Evolutionary conservation across 53 echinoderm and acorn worm species (phyloP).

Genomic region (Luidia sarsii): DNA sequence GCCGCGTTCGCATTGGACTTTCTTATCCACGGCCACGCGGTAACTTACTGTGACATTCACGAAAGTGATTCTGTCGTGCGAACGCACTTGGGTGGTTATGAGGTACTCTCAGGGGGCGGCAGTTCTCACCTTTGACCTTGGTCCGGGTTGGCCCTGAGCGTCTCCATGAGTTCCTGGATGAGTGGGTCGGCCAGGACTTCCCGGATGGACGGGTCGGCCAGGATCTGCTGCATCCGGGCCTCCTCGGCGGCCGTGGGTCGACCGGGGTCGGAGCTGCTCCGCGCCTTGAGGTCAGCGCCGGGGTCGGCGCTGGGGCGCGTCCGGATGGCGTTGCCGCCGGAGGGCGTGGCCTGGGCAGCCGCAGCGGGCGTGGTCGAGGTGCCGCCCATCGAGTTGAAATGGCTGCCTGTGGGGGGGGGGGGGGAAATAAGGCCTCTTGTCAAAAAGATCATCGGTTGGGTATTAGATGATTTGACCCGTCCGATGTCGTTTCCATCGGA

Average conservation of each 20-base stretch:
- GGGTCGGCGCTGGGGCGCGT: slow-evolving; percentile 28
- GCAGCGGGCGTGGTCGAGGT: neutral
- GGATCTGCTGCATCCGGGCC: slow-evolving; percentile 80
- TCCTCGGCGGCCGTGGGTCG: slow-evolving; percentile 81
- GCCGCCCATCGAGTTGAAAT: slow-evolving; percentile 23
- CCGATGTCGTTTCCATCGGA: too few species aligned
- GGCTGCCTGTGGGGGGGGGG: too few species aligned
- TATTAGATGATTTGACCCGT: too few species aligned
- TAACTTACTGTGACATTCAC: too few species aligned
- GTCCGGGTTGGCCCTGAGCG: slow-evolving; percentile 69
- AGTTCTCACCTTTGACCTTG: slow-evolving; percentile 72
- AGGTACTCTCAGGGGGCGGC: neutral
- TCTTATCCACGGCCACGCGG: too few species aligned
- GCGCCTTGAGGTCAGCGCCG: slow-evolving; percentile 58
- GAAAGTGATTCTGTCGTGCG: neutral
- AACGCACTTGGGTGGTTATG: neutral
- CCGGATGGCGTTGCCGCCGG: neutral
- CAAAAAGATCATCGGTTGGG: too few species aligned
- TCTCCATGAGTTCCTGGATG: slow-evolving; percentile 71
- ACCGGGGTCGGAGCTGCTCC: slow-evolving; percentile 86
- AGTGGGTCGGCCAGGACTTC: slow-evolving; percentile 63
- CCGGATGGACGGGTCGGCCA: slow-evolving; percentile 75
- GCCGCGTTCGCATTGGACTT: too few species aligned
- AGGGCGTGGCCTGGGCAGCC: slow-evolving; percentile 20
- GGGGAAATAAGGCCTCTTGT: too few species aligned